Percentiles rank a stretch among this genome's conserved stretches.
These are phyloP conservation scores for Tribolium castaneum DNA, from an alignment of 1,140 invertebrate species.

Conservation along the genomic window DNA sequence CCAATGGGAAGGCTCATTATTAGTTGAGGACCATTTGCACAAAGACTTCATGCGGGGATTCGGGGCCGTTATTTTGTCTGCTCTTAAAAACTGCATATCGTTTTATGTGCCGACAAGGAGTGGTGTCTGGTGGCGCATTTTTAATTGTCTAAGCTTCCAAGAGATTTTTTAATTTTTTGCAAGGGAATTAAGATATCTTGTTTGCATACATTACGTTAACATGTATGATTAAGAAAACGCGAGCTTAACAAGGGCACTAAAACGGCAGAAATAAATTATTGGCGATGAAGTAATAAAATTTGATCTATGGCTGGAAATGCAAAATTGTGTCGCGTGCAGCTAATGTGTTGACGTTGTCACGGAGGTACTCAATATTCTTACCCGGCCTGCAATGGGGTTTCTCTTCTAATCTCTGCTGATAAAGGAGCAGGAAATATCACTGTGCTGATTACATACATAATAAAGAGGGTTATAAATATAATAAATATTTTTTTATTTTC, in stretches of 20 bases:
- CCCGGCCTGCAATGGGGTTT: neutral
- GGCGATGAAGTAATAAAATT: constrained; percentile 22
- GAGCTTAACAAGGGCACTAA: constrained; percentile 10
- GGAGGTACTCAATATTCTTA: constrained; percentile 16
- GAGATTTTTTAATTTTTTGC: neutral
- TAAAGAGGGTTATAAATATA: neutral
- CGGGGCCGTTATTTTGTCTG: constrained; percentile 21
- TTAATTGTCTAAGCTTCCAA: neutral
- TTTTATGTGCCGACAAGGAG: neutral
- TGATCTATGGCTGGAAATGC: constrained; percentile 9
- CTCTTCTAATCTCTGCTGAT: neutral
- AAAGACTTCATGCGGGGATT: constrained; percentile 30
- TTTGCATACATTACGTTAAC: neutral
- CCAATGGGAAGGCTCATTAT: constrained; percentile 23
- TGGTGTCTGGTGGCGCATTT: neutral
- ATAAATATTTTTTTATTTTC: neutral
- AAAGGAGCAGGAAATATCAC: neutral
- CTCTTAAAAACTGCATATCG: constrained; percentile 20
- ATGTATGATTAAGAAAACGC: neutral
- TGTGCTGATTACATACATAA: neutral
- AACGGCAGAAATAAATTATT: constrained; percentile 8
- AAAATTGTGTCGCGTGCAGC: constrained; percentile 16
- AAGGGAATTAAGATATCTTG: neutral
- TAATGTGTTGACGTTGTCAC: constrained; percentile 29
- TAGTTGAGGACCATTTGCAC: constrained; percentile 18